Conservation (phyloP, 2,888 invertebrate species). For the Leptopilina syphax region DNA sequence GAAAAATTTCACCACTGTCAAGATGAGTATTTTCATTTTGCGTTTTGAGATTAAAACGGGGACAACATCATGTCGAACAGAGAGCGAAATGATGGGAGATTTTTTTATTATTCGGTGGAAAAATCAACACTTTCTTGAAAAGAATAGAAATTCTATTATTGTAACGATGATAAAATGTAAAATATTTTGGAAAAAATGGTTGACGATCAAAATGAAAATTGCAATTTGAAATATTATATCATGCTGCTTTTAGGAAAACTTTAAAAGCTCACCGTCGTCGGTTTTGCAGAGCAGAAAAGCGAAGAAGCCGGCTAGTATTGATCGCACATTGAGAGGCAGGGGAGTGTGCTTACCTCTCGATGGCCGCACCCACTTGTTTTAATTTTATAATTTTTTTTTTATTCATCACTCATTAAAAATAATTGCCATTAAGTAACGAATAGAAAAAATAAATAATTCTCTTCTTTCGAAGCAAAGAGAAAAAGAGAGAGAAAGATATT, state of each 20-base stretch:
- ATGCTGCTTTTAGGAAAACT: conserved; percentile 44
- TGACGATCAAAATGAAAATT: background rate
- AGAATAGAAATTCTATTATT: background rate
- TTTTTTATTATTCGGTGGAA: background rate
- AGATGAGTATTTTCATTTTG: conserved; percentile 11
- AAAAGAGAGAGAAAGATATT: too few species aligned
- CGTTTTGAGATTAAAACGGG: conserved; percentile 13
- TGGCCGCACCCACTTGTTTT: conserved; percentile 51
- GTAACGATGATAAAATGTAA: background rate
- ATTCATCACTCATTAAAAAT: background rate
- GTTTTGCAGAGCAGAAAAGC: conserved; percentile 46
- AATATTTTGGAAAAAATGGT: background rate
- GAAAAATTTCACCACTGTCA: background rate
- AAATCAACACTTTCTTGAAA: background rate
- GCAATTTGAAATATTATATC: background rate
- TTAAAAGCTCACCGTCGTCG: conserved; percentile 46
- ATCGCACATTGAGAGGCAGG: conserved; percentile 34
- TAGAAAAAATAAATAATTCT: background rate
- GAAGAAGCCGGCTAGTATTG: conserved; percentile 56
- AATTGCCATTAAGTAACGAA: background rate
- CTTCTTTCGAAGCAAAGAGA: background rate
- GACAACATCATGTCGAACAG: conserved; percentile 4
- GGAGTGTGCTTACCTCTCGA: conserved; percentile 37
- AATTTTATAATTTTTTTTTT: conserved; percentile 13
- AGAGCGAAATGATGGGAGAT: background rate